These are phyloP conservation scores for Amphimedon queenslandica DNA, from an alignment of 37 sponge, comb jelly and placozoan genomes.

Conservation along the genomic window DNA sequence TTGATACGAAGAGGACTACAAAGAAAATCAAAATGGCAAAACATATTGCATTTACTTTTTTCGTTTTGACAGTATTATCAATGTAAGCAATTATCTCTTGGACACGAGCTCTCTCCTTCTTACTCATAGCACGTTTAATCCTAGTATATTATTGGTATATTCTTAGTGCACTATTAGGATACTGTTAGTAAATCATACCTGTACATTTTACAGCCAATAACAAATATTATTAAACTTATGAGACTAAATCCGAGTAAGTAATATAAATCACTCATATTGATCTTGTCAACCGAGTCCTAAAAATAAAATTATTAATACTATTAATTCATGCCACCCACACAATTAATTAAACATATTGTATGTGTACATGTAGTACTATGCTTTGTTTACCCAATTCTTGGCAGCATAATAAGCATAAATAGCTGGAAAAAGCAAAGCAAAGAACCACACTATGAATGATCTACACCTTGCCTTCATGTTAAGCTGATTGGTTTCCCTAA, in stretches of 20 bases:
- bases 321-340: too few relatives aligned
- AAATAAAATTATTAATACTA: too few relatives aligned
- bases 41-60: background rate
- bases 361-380: too few relatives aligned
- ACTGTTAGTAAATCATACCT: background rate
- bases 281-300: too few relatives aligned
- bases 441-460: background rate
- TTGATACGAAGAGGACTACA: conserved; percentile 3
- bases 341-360: too few relatives aligned
- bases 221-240: background rate
- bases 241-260: background rate
- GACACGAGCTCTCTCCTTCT: background rate
- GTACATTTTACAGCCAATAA: background rate
- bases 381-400: too few relatives aligned
- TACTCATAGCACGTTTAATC: background rate
- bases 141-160: too few relatives aligned
- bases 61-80: background rate
- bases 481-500: too few relatives aligned
- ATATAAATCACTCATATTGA: too few relatives aligned
- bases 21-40: background rate
- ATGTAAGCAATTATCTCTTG: background rate
- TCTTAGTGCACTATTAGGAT: too few relatives aligned
- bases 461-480: background rate
- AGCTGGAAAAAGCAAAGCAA: background rate
- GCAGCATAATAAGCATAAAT: too few relatives aligned